Evolutionary conservation across 1,140 invertebrate genomes (phyloP).

Genomic region (Cepaea nemoralis): DNA sequence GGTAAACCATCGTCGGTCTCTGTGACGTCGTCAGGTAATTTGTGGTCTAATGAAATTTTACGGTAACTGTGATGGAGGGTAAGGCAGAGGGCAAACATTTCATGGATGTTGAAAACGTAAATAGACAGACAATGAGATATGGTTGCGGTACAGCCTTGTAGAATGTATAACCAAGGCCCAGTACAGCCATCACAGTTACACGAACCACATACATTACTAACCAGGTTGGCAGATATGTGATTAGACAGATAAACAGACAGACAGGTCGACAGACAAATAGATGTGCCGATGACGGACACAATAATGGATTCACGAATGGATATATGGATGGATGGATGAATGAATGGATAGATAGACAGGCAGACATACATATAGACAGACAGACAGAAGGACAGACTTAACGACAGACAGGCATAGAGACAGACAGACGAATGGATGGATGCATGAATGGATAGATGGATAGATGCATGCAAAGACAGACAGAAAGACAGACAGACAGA

Average conservation of each 20-base stretch:
- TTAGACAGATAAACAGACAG: no score
- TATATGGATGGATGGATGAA: no score
- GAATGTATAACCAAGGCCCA: not conserved
- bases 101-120: not conserved
- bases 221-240: no score
- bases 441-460: not conserved
- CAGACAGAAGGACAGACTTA: no score
- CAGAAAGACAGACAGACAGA: not conserved
- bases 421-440: not conserved
- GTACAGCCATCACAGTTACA: not conserved
- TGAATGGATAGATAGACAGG: no score
- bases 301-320: no score
- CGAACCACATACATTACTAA: not conserved
- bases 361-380: no score
- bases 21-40: not conserved
- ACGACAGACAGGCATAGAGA: no score
- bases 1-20: slow-evolving; percentile 23
- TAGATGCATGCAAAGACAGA: not conserved
- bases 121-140: not conserved
- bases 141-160: not conserved
- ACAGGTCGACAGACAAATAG: no score
- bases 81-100: not conserved
- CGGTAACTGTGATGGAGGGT: not conserved
- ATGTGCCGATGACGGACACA: no score
- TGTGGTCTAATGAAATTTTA: not conserved